Evolutionary conservation across 2,888 invertebrate species (phyloP).

Genomic region (Parnassius orleans): DNA sequence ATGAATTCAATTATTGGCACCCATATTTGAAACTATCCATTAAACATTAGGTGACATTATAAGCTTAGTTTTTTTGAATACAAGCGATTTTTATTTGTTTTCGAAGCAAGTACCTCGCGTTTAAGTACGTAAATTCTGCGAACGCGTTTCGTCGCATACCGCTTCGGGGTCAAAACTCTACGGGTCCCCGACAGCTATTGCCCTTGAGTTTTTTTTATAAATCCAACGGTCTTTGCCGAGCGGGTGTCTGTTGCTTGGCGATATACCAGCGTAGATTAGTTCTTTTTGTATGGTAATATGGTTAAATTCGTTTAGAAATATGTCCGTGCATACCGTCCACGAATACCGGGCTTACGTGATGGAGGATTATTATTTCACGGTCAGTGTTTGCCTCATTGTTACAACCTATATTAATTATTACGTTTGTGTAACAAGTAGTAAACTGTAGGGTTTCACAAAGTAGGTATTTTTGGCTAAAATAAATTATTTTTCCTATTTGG

Average conservation of each 20-base stretch:
- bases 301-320: too few relatives aligned
- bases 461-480: too few relatives aligned
- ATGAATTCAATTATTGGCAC: too few relatives aligned
- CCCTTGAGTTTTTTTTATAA: constrained; percentile 68
- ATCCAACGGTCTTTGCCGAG: constrained; percentile 48
- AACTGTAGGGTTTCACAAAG: too few relatives aligned
- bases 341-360: too few relatives aligned
- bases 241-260: constrained; percentile 28
- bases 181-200: constrained; percentile 65
- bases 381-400: too few relatives aligned
- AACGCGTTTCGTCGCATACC: constrained; percentile 34
- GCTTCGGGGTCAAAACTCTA: constrained; percentile 70
- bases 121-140: constrained; percentile 38
- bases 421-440: too few relatives aligned
- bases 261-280: constrained; percentile 13
- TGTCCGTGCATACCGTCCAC: too few relatives aligned
- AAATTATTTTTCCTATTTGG: too few relatives aligned
- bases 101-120: constrained; percentile 9
- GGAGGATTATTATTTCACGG: too few relatives aligned
- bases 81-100: constrained; percentile 18
- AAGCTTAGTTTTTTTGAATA: constrained; percentile 10
- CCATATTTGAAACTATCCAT: constrained; percentile 9
- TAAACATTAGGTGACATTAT: constrained; percentile 17
- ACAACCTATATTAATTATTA: too few relatives aligned
- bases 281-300: constrained; percentile 4